phyloP scores from a whole-genome alignment of 2,113 vertebrate genomes.

The Cyphomyrus discorhynchus region DNA sequence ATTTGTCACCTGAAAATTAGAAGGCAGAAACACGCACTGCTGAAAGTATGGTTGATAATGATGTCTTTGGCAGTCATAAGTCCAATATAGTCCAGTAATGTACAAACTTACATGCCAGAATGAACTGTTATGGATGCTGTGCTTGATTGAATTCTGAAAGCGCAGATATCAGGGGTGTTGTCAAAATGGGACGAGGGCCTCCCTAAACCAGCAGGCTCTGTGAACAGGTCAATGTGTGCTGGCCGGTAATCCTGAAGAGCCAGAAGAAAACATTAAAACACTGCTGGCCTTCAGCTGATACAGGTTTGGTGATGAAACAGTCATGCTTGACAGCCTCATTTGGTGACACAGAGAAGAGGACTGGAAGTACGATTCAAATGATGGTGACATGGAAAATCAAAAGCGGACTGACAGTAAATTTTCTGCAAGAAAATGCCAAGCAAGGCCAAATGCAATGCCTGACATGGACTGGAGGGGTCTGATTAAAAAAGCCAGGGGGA shows the following conservation, averaged over 20 bases:
- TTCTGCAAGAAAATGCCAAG: not conserved
- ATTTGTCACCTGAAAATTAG: not conserved
- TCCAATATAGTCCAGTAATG: not conserved
- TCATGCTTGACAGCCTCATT: not conserved
- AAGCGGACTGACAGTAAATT: not conserved
- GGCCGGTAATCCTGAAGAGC: slow-evolving; percentile 77
- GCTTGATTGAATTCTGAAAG: slow-evolving; percentile 70
- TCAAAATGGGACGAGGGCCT: slow-evolving; percentile 72
- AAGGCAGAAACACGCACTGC: not conserved
- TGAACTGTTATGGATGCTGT: slow-evolving; percentile 86
- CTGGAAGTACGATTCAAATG: not conserved
- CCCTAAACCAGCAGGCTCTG: slow-evolving; percentile 75
- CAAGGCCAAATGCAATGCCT: not conserved
- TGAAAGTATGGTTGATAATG: not conserved
- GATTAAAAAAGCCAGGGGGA: not conserved
- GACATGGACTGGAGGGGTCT: not conserved
- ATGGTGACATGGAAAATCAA: not conserved
- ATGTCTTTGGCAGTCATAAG: not conserved
- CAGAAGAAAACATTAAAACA: slow-evolving; percentile 10
- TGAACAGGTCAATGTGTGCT: slow-evolving; percentile 82
- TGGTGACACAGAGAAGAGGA: not conserved
- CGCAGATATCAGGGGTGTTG: slow-evolving; percentile 70
- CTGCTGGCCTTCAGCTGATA: not conserved
- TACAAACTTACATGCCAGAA: slow-evolving; percentile 74
- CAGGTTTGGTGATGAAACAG: not conserved